Percentiles rank a stretch among this genome's conserved stretches.
Evolutionary conservation across 2,113 vertebrate genomes (phyloP).

Genomic region (Hemibates koningsi): DNA sequence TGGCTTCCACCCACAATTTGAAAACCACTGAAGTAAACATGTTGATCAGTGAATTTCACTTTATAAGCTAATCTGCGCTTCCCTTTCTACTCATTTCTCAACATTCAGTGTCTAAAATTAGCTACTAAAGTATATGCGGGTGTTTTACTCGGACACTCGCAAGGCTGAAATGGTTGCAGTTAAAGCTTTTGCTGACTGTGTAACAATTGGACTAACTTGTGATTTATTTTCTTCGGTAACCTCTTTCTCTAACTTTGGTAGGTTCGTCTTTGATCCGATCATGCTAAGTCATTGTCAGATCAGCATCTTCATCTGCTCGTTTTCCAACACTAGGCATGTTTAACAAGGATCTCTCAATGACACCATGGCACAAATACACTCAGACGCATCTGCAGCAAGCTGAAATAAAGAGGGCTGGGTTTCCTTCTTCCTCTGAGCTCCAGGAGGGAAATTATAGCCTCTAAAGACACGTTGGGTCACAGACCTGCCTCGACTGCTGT

Average conservation of each 20-base stretch:
- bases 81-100: neutral
- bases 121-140: neutral
- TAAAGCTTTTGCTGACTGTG: neutral
- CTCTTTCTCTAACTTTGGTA: neutral
- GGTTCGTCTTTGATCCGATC: neutral
- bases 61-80: fast-evolving
- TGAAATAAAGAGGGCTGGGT: conserved; percentile 36
- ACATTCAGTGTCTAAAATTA: neutral
- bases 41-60: neutral
- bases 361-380: neutral
- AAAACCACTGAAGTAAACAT: neutral
- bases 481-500: neutral
- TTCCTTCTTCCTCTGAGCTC: neutral
- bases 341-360: neutral
- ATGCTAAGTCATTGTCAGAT: neutral
- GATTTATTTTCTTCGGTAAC: fast-evolving
- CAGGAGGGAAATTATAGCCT: neutral
- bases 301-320: neutral
- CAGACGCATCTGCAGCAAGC: neutral
- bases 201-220: neutral
- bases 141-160: neutral
- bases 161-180: neutral
- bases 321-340: neutral
- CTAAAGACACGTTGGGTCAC: neutral
- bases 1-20: neutral